Percentiles rank a stretch among this genome's conserved stretches.
Conservation (phyloP, 2,888 invertebrate species). For the Tenthredo scrophulariae region DNA sequence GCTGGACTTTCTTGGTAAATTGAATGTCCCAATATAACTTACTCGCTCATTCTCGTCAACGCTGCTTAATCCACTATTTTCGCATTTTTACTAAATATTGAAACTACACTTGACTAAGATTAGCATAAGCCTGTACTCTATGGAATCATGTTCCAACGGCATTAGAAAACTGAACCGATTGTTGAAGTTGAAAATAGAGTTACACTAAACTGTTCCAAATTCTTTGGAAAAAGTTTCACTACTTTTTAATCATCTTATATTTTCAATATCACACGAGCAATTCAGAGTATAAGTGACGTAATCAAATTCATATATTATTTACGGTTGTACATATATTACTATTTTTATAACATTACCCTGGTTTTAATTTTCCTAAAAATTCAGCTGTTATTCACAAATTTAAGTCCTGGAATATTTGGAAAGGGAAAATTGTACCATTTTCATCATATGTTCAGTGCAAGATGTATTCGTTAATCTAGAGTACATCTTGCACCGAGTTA, state of each 20-base stretch:
- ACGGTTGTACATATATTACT: neutral
- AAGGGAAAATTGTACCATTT: neutral
- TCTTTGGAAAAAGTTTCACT: neutral
- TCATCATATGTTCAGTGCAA: neutral
- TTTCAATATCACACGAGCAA: conserved; percentile 17
- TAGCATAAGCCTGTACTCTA: conserved; percentile 76
- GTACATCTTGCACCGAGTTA: neutral
- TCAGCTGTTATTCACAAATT: neutral
- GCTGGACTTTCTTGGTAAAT: conserved; percentile 79
- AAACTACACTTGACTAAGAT: conserved; percentile 55
- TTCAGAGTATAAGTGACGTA: conserved; percentile 41
- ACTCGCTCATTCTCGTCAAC: conserved; percentile 61
- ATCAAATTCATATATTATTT: neutral
- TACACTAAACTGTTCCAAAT: neutral
- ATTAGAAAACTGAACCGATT: conserved; percentile 64
- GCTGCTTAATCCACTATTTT: conserved; percentile 55
- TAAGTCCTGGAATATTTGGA: neutral
- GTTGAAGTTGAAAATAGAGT: neutral
- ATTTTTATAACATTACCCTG: neutral
- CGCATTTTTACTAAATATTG: conserved; percentile 47
- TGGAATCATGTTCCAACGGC: conserved; percentile 73
- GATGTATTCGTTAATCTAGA: neutral
- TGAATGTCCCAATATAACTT: conserved; percentile 75
- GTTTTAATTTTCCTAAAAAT: neutral
- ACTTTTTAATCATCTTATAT: conserved; percentile 9